A percentile compares a stretch with the other conserved stretches of the same genome.
Evolutionary conservation across 2,888 invertebrate genomes (phyloP).

Genomic region (Elaeidobius kamerunicus): DNA sequence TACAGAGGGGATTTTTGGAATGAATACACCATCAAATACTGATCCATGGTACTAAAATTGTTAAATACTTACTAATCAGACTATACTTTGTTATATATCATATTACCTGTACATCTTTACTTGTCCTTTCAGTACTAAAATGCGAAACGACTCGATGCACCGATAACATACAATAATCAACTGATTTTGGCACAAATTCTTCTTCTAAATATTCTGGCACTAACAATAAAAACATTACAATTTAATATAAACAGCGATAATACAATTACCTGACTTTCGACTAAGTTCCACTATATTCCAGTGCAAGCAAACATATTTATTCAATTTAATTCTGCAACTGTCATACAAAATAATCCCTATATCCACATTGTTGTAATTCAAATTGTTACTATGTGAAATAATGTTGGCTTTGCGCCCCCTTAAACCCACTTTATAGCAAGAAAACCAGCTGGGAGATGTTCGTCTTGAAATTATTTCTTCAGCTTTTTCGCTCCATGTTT

Average conservation of each 20-base stretch:
- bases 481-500: conserved; percentile 40
- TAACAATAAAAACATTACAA: conserved; percentile 27
- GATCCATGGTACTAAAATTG: conserved; percentile 22
- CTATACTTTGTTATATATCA: too few species aligned
- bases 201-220: conserved; percentile 42
- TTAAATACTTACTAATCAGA: too few species aligned
- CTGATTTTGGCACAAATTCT: conserved; percentile 38
- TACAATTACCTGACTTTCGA: conserved; percentile 27
- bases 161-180: conserved; percentile 39
- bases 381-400: conserved; percentile 36
- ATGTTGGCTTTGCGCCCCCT: conserved; percentile 26
- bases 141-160: conserved; percentile 40
- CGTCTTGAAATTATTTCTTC: conserved; percentile 36
- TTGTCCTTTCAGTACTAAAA: conserved; percentile 32
- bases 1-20: conserved; percentile 42
- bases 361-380: conserved; percentile 37
- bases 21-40: conserved; percentile 40
- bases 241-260: conserved; percentile 5
- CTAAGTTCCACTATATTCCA: conserved; percentile 27
- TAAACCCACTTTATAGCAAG: conserved; percentile 34
- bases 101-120: conserved; percentile 29
- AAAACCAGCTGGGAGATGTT: conserved; percentile 39
- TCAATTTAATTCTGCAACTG: conserved; percentile 36
- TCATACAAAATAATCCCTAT: conserved; percentile 41
- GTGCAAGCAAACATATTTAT: conserved; percentile 40